These are phyloP conservation scores for Stenopsyche tienmushanensis DNA, from an alignment of 1,140 invertebrate genomes.

Conservation along the genomic window DNA sequence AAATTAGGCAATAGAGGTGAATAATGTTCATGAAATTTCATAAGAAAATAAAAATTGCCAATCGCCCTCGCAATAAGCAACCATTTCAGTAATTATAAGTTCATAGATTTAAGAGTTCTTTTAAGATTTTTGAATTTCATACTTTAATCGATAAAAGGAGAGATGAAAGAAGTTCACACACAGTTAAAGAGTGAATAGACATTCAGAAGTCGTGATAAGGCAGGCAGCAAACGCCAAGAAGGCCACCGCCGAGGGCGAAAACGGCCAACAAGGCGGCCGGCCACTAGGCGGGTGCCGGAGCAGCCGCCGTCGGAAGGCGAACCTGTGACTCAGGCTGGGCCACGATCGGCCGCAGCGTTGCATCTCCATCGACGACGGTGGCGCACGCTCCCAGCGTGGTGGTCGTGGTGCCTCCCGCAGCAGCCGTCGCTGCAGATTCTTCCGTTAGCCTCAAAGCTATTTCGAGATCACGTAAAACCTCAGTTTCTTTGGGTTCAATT, in stretches of 20 bases:
- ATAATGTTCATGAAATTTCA: no score
- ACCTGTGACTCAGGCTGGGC: constrained; percentile 50
- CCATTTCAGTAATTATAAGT: no score
- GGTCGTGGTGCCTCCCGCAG: constrained; percentile 11
- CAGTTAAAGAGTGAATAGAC: constrained; percentile 1
- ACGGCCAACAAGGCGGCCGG: constrained; percentile 39
- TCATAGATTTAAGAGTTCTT: no score
- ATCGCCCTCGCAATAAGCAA: no score
- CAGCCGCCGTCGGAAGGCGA: constrained; percentile 44
- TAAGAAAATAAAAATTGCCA: no score
- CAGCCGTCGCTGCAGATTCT: constrained; percentile 41
- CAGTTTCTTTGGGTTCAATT: constrained; percentile 93
- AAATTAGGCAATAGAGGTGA: no score
- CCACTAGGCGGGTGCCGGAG: constrained; percentile 42
- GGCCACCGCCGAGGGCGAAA: constrained; percentile 35
- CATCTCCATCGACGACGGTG: constrained; percentile 47
- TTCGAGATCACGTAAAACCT: constrained; percentile 86
- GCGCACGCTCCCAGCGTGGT: constrained; percentile 39
- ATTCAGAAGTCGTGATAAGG: constrained; percentile 40
- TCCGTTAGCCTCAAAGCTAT: constrained; percentile 67
- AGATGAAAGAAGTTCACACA: not conserved
- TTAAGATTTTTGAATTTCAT: no score
- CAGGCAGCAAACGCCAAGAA: constrained; percentile 37
- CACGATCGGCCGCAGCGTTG: constrained; percentile 49
- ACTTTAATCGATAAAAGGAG: not conserved